Evolutionary conservation across 2,888 invertebrate genomes (phyloP).

Genomic region (Oligia latruncula): DNA sequence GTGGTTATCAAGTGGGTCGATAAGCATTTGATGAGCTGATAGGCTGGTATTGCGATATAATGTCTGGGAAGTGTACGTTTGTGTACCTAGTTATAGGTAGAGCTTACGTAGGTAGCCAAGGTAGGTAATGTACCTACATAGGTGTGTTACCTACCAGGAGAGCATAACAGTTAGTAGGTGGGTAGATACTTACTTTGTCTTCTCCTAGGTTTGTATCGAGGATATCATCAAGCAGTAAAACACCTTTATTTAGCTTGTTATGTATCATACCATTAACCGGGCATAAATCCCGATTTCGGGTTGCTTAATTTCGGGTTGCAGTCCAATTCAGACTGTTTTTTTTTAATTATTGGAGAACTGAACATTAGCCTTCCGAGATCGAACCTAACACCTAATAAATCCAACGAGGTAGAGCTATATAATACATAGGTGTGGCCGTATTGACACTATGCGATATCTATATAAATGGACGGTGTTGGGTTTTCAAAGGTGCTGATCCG

Average conservation of each 20-base stretch:
- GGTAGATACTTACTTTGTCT: not conserved
- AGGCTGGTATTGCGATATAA: not conserved
- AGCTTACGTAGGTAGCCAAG: not conserved
- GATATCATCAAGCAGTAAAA: not conserved
- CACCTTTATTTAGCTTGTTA: not conserved
- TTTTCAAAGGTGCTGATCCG: not conserved
- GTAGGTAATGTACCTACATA: too few relatives aligned
- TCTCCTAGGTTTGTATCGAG: not conserved
- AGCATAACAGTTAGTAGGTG: not conserved
- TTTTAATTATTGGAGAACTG: not conserved
- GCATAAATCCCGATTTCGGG: not conserved
- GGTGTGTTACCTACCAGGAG: not conserved
- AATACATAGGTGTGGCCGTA: too few relatives aligned
- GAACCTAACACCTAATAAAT: not conserved
- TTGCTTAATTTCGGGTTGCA: not conserved
- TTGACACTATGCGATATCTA: not conserved
- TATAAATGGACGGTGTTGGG: not conserved
- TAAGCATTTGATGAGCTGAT: constrained; percentile 26
- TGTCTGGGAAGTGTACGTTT: not conserved
- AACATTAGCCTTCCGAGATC: not conserved
- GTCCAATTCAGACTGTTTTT: not conserved
- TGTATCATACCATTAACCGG: not conserved
- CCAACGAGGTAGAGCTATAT: not conserved
- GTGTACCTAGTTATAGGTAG: not conserved
- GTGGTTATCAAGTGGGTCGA: constrained; percentile 5